Base-by-base conservation (phyloP, 2,797 vertebrate genomes). In the Centroberyx gerrardi region DNA sequence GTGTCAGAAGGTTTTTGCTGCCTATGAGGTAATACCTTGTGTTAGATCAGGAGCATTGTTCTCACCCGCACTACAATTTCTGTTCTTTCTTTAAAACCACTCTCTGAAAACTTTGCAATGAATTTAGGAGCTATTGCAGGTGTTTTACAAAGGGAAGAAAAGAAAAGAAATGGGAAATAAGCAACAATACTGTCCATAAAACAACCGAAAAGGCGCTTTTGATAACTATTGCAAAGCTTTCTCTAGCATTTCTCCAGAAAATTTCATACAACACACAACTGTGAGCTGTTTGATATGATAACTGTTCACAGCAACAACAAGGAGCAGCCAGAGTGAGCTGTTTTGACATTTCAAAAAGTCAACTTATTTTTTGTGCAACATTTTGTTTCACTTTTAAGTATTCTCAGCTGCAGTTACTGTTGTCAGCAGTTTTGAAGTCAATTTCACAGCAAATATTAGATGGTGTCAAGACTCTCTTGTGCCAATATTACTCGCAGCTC, bases 1-100 rank as follows among this genome's bases (percentile, higher is more conserved):
- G 66, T 72, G 87, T 87, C 86, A 81, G 74, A 77, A 42, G 85
- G 59, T 84, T 84, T 87, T 81, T 76, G 77, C 75, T 78, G 60
- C 51, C 74, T 82, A 58, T 78, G 68, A 80, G 65, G 66, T 79
- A 81, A 81, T 68, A 74, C 46, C 22, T 42, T 18, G 44, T 13
- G 33, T 76, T 61, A 72, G 70, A 70, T 58, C 29, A n/a, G 62
- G 53, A 72, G 27, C 65, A 70, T 79, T 83, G 72, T 84, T 85
- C 75, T 72, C 56, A 33, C 59, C 42, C 59, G 0, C 27, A 38
- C 48, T 52, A 71, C 56, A 72, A 65, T 86, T 68, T 75, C 71
- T 70, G 42, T 64, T 64, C 44, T 29, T 40, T 77, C 12, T 54
- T 78, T 44, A 64, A 78, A 80, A 18, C 5, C 68, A 52, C 63